These are phyloP conservation scores for Toxostoma redivivum DNA, from an alignment of 2,113 vertebrate genomes.

Conservation along the genomic window DNA sequence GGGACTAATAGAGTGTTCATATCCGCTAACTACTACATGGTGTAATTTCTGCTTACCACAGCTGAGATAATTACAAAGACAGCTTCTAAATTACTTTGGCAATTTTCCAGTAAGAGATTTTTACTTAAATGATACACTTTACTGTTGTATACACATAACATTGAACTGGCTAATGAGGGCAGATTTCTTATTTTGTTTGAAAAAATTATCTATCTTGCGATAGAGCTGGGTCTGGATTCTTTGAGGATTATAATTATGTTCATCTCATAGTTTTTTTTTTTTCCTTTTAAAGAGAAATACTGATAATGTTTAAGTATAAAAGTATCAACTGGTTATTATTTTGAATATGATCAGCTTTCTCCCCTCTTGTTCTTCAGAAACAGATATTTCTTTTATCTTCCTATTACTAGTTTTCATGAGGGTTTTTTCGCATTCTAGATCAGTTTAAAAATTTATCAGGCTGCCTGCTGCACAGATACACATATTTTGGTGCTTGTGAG, in stretches of 20 bases:
- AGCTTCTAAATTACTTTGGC: conserved; percentile 5
- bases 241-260: background rate
- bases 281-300: background rate
- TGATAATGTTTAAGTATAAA: background rate
- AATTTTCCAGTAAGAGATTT: conserved; percentile 27
- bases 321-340: background rate
- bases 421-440: background rate
- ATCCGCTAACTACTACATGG: background rate
- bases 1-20: background rate
- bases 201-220: background rate
- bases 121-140: conserved; percentile 28
- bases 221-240: background rate
- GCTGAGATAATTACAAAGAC: background rate
- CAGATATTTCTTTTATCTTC: background rate
- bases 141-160: background rate
- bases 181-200: conserved; percentile 10
- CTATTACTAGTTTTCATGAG: background rate
- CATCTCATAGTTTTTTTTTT: background rate
- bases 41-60: background rate
- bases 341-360: background rate
- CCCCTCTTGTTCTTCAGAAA: background rate
- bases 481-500: background rate
- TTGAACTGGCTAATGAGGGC: background rate
- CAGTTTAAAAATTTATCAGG: background rate
- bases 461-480: background rate